A percentile compares a stretch with the other conserved stretches of the same genome.
phyloP scores from a whole-genome alignment of 2,113 vertebrate genomes.

The Junco hyemalis region DNA sequence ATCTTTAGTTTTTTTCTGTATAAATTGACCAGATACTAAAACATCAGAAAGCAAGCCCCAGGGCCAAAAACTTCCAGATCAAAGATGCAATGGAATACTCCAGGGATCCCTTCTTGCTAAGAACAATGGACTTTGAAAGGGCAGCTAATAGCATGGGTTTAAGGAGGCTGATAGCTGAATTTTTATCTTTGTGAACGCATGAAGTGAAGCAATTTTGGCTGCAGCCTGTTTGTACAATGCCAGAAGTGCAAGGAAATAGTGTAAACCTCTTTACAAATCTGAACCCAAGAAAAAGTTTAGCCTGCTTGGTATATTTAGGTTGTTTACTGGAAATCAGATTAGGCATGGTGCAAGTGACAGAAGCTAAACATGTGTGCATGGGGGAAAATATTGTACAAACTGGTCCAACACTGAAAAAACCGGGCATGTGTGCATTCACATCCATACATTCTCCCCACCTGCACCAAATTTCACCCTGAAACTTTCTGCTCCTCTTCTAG shows the following conservation, averaged over 20 bases:
- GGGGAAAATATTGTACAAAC: background rate
- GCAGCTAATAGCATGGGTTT: background rate
- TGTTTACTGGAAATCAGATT: background rate
- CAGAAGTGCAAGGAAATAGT: background rate
- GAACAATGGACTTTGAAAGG: background rate
- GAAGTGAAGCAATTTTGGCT: background rate
- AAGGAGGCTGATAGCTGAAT: background rate
- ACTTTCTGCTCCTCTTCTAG: background rate
- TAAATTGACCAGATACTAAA: conserved; percentile 10
- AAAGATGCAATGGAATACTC: background rate
- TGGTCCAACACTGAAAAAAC: background rate
- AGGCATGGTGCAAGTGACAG: fast-evolving
- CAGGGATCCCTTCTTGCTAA: background rate
- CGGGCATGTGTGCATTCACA: background rate
- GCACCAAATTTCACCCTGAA: background rate
- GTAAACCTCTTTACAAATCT: background rate
- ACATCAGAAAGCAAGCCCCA: background rate
- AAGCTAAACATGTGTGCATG: background rate
- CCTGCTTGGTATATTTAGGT: fast-evolving
- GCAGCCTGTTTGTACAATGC: background rate
- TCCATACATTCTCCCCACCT: background rate
- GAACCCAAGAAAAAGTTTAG: background rate
- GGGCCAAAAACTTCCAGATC: background rate
- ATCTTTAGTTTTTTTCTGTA: background rate
- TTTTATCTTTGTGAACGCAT: background rate